Percentiles rank a stretch among this genome's conserved stretches.
phyloP scores from a whole-genome alignment of 2,888 invertebrate species.

The Aphrophora alni region DNA sequence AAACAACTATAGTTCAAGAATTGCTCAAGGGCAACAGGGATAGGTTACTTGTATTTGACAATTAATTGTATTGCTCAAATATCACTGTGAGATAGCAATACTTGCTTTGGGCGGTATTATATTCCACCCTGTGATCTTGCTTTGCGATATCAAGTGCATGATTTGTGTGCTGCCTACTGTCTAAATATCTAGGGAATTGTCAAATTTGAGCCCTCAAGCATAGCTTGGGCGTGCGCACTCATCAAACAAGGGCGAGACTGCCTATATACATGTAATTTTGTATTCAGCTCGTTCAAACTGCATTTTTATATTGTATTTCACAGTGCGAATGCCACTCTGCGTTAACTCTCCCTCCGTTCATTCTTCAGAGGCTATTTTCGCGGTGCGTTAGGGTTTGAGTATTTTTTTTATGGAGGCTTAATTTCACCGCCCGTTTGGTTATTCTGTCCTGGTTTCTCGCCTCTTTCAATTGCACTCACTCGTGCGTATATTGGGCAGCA shows the following conservation, averaged over 20 bases:
- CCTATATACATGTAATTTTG: not conserved
- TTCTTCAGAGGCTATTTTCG: not conserved
- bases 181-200: not conserved
- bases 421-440: not conserved
- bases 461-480: not conserved
- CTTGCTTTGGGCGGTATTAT: not conserved
- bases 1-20: not conserved
- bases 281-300: not conserved
- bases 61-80: not conserved
- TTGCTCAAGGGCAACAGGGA: not conserved
- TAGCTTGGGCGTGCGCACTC: not conserved
- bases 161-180: not conserved
- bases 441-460: not conserved
- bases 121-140: not conserved
- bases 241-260: not conserved
- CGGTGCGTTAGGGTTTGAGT: not conserved
- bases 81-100: not conserved
- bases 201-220: not conserved
- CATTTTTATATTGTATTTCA: constrained; percentile 5
- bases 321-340: not conserved
- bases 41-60: not conserved
- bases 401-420: not conserved
- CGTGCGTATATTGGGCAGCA: not conserved
- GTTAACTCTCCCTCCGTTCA: not conserved
- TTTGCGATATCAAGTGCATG: not conserved